phyloP scores from a whole-genome alignment of 2,797 vertebrate genomes.

The Cyclura pinguis region DNA sequence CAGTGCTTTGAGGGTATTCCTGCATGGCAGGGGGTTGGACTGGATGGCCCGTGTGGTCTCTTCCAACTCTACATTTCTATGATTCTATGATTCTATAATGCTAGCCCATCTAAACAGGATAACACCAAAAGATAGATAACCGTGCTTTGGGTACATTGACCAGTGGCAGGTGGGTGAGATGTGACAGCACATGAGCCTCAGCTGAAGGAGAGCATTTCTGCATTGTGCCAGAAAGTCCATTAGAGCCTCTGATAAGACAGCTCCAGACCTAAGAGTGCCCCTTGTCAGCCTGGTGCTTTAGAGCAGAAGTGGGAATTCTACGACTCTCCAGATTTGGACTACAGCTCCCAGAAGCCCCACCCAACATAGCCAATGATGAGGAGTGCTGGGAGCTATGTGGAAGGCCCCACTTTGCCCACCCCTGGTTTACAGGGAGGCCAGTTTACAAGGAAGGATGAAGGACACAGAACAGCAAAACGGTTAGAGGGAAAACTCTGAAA shows the following conservation, averaged over 20 bases:
- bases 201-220: no score
- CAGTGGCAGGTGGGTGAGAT: neutral
- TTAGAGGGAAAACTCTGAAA: neutral
- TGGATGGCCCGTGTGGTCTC: no score
- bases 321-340: no score
- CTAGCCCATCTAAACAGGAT: neutral
- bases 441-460: neutral
- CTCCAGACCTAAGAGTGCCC: neutral
- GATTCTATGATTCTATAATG: no score
- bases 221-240: neutral
- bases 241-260: neutral
- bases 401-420: no score
- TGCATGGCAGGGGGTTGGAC: no score
- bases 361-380: no score
- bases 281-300: neutral
- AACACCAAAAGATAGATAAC: neutral
- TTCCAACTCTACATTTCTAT: no score
- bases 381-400: no score
- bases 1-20: no score
- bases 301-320: neutral
- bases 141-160: neutral
- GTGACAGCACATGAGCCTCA: neutral
- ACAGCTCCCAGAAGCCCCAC: no score
- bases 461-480: neutral
- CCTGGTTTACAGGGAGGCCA: neutral